Base-by-base conservation (phyloP, 2,888 invertebrate genomes). In the Platypus cylindrus region DNA sequence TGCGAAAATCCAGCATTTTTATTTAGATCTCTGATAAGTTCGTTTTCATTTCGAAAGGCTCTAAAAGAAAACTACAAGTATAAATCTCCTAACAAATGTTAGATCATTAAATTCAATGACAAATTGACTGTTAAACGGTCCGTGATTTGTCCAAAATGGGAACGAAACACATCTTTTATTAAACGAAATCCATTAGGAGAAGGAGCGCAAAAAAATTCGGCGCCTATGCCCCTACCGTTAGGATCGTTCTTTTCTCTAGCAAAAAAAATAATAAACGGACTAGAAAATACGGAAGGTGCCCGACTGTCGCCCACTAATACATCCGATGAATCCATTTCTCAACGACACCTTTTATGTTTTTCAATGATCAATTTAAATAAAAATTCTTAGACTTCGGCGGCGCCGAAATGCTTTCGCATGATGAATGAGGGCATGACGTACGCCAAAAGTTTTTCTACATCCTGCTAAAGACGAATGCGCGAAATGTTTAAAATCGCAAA, bases 311-410 rank as follows among this genome's bases (percentile, higher is more conserved):
- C 45, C 41, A 43, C 44, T 50, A 51, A 50, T 50, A 48, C 50
- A 44, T 38, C 47, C 51, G 48, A 48, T 47, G 49, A 52, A 53
- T 53, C 52, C 52, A 55, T 57, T 56, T 52, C 52, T 53, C 52
- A 54, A 49, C 48, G 54, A 54, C 53, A 56, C 54, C 55, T 56
- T 56, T 54, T 51, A 53, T 55, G 53, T 55, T 54, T 54, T 55
- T 54, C 53, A 53, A 54, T 56, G 52, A 54, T 54, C 53, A 54
- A 55, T 58, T 56, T 55, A 53, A 56, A 56, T 56, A 54, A 54
- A 54, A 54, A 52, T 51, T 47, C 45, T 20, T 5, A 45, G 43
- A 43, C 45, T 49, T 49, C 43, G 51, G 44, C 48, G 47, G 49
- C 44, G 44, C 36, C 37, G 32, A 31, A 37, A 30, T 45, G 43